Evolutionary conservation across 2,888 invertebrate species (phyloP).

Genomic region (Lasioglossum figueresi): DNA sequence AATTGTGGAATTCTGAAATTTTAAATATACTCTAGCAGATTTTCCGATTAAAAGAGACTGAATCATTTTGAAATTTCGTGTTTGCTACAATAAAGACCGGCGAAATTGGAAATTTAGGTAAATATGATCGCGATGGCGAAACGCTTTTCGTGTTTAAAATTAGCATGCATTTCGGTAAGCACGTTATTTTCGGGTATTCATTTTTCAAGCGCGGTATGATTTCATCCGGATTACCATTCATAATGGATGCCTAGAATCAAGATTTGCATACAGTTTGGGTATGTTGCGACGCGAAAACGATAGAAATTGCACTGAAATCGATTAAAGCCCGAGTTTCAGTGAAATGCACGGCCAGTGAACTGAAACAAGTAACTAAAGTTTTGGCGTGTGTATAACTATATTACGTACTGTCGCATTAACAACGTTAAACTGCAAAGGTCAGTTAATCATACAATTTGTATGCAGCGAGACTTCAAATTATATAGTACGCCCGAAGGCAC

Average conservation of each 20-base stretch:
- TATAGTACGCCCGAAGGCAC: neutral
- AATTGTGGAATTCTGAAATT: no score
- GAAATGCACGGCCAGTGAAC: neutral
- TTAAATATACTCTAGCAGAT: no score
- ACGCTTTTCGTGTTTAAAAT: neutral
- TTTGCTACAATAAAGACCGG: neutral
- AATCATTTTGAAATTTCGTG: neutral
- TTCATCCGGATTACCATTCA: conserved; percentile 11
- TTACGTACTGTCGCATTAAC: conserved; percentile 18
- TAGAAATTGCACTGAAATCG: conserved; percentile 13
- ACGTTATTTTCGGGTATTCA: neutral
- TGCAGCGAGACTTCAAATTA: conserved; percentile 13
- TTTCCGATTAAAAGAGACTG: no score
- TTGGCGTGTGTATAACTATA: neutral
- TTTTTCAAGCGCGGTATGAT: neutral
- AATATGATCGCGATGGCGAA: neutral
- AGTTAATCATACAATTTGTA: conserved; percentile 20
- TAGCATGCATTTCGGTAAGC: neutral
- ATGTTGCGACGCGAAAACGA: conserved; percentile 7
- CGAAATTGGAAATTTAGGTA: neutral
- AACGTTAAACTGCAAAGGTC: conserved; percentile 14
- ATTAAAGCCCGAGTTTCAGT: conserved; percentile 9
- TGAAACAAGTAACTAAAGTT: conserved; percentile 22
- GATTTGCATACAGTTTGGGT: conserved; percentile 15
- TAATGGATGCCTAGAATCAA: neutral